Evolutionary conservation across 1,140 invertebrate species (phyloP), one percentile per base, ranked within the genome.

Genomic region (Pogonomyrmex barbatus): DNA sequence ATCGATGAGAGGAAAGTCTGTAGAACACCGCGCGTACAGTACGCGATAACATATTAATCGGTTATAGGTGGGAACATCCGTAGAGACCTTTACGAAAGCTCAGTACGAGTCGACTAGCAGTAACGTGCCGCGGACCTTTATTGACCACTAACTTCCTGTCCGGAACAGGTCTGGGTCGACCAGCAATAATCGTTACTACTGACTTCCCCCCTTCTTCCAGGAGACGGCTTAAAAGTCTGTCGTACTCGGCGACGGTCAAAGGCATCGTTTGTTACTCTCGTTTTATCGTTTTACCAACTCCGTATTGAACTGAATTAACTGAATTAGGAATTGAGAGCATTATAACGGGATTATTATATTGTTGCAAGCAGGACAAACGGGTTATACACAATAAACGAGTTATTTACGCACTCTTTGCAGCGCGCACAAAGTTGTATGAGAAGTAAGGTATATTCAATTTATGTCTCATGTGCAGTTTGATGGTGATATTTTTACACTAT

Each of bases 181-280:
- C 90, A 90, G 88, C 89, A 93, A 93, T 93, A 93, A 93, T 91
- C 88, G 91, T 93, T 92, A 91, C 89, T 90, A 91, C 89, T 92
- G 87, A 83, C 81, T 33, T 5, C 42, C 30, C 9, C 45, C 30
- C 76, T 24, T 89, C 79, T 93, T 93, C 24, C 91, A 91, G 84
- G 89, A 89, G 87, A 87, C 88, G 88, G 91, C 91, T 91, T 93
- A 85, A 89, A 93, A 92, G 84, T 90, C 89, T 79, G 89, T 87
- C 76, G 76, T 45, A 33, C 8, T 33, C 9, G 12, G 2, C 39
- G 30, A 50, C 63, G 65, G 58, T 70, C 63, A 52, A 54, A 85
- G 47, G 14, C 36, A 54, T 45, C 83, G 50, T 77, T 65, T 17
- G 14, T 54, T 77, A 52, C 24, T 17, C 33, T 36, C 60, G 47